Evolutionary conservation across 2,797 vertebrate species (phyloP).

Genomic region (Phylloscopus collybita): DNA sequence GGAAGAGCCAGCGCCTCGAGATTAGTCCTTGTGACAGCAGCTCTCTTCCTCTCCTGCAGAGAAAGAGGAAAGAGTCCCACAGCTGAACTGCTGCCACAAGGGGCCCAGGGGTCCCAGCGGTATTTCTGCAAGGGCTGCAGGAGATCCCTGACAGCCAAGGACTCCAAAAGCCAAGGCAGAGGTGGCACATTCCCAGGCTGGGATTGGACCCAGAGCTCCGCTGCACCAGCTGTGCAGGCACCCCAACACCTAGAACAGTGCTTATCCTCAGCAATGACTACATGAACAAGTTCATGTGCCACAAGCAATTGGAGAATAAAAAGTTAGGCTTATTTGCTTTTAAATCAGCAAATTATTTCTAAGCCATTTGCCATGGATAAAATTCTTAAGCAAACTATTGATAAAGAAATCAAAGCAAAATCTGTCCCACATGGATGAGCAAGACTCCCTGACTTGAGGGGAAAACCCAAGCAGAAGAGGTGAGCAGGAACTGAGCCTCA

Average conservation of each 20-base stretch:
- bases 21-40: constrained; percentile 60
- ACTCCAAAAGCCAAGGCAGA: neutral
- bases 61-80: constrained; percentile 47
- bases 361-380: neutral
- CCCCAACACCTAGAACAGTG: neutral
- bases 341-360: neutral
- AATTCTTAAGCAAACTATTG: neutral
- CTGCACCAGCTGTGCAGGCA: neutral
- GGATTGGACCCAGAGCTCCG: rapidly evolving
- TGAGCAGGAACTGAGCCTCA: neutral
- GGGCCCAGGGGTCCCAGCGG: neutral
- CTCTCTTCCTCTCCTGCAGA: constrained; percentile 38
- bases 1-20: constrained; percentile 58
- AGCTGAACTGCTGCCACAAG: neutral
- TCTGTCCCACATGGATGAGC: neutral
- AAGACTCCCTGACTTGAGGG: neutral
- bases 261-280: rapidly evolving
- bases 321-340: neutral
- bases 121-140: neutral
- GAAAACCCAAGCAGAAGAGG: neutral
- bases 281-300: neutral
- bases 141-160: neutral
- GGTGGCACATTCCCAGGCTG: neutral
- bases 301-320: neutral
- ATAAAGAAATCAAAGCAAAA: neutral